phyloP scores from a whole-genome alignment of 2,888 invertebrate genomes.

The Latheticus oryzae region DNA sequence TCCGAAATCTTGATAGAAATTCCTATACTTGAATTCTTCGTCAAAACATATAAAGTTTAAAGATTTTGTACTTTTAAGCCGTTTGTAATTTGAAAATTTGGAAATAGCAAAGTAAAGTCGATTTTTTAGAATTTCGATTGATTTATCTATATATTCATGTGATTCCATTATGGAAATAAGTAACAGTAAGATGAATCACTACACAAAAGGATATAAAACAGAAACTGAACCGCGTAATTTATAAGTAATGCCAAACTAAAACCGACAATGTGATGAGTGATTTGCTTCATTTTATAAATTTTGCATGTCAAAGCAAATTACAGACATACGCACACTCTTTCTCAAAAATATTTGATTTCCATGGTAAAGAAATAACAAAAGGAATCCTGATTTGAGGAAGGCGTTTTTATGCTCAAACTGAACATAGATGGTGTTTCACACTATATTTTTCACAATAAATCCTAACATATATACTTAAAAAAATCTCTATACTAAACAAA shows the following conservation, averaged over 20 bases:
- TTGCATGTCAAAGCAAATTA: conserved; percentile 31
- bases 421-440: too few relatives aligned
- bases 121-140: conserved; percentile 60
- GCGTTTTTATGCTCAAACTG: too few relatives aligned
- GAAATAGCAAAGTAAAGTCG: conserved; percentile 82
- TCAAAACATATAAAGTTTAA: conserved; percentile 84
- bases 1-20: conserved; percentile 91
- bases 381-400: too few relatives aligned
- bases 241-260: conserved; percentile 33
- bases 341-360: not conserved
- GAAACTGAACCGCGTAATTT: conserved; percentile 37
- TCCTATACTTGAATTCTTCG: conserved; percentile 82
- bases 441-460: conserved; percentile 21
- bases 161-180: conserved; percentile 35
- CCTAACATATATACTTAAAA: conserved; percentile 40
- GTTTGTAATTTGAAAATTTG: conserved; percentile 71
- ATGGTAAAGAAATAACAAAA: too few relatives aligned
- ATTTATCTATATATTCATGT: conserved; percentile 51
- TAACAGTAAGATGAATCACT: conserved; percentile 32
- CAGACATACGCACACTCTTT: conserved; percentile 27
- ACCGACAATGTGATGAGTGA: conserved; percentile 24
- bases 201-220: conserved; percentile 32
- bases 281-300: conserved; percentile 39
- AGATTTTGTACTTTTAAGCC: conserved; percentile 74
- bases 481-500: conserved; percentile 33